A percentile compares a stretch with the other conserved stretches of the same genome.
phyloP scores from a whole-genome alignment of 2,888 invertebrate genomes.

The Iselma pallidipennis region DNA sequence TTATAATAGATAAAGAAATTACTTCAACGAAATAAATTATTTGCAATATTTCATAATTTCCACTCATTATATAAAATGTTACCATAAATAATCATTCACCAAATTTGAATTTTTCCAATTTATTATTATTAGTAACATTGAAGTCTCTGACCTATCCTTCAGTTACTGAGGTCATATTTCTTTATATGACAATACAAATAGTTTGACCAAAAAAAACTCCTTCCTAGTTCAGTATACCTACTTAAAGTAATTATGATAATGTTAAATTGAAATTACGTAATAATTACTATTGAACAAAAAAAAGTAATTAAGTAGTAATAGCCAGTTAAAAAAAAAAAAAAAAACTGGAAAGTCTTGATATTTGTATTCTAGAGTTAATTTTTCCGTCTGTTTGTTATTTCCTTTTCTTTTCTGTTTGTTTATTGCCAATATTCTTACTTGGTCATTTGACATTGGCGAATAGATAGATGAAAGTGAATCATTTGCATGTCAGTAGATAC shows the following conservation, averaged over 20 bases:
- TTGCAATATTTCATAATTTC: neutral
- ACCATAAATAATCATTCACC: neutral
- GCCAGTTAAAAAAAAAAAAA: no score
- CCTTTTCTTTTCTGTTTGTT: no score
- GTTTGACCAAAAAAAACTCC: no score
- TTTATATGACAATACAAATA: neutral
- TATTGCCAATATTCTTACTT: conserved; percentile 10
- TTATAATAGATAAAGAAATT: neutral
- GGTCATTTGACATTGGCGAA: conserved; percentile 13
- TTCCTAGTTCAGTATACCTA: no score
- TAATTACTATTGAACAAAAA: neutral
- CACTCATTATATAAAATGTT: neutral
- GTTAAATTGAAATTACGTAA: neutral
- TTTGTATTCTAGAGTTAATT: neutral
- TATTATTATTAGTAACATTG: no score
- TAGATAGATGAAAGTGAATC: conserved; percentile 19
- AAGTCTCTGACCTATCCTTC: neutral
- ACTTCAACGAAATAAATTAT: no score
- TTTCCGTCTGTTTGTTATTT: no score
- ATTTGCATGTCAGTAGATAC: conserved; percentile 16
- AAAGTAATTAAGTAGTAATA: neutral
- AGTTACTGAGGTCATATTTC: neutral
- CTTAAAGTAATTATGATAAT: neutral
- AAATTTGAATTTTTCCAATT: neutral
- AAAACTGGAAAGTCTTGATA: neutral